These are phyloP conservation scores for Lampris megalopsis DNA, from an alignment of 2,113 vertebrate genomes.

Conservation along the genomic window DNA sequence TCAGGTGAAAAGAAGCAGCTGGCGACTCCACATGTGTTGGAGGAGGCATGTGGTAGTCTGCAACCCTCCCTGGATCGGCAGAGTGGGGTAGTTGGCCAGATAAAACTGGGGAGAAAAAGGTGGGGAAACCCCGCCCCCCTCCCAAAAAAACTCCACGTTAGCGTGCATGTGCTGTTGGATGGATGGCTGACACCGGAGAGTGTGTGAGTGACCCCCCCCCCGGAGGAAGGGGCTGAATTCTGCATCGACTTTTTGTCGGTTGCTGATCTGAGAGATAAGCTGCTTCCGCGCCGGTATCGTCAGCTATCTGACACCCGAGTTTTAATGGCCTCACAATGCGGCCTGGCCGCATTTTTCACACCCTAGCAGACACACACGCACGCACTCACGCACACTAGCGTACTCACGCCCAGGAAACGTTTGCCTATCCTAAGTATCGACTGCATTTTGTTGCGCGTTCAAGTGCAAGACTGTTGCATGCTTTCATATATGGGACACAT, in stretches of 20 bases:
- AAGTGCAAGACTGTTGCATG: not conserved
- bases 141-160: too few relatives aligned
- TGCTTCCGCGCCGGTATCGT: slow-evolving; percentile 20
- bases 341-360: slow-evolving; percentile 58
- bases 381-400: slow-evolving; percentile 8
- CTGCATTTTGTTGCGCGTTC: slow-evolving; percentile 22
- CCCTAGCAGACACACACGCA: not conserved
- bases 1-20: too few relatives aligned
- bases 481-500: too few relatives aligned
- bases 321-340: slow-evolving; percentile 48
- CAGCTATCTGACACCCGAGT: slow-evolving; percentile 24
- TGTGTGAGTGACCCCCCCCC: slow-evolving; percentile 4
- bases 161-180: too few relatives aligned
- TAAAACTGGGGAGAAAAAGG: too few relatives aligned
- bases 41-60: too few relatives aligned
- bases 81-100: too few relatives aligned
- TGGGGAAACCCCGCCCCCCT: too few relatives aligned
- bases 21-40: too few relatives aligned
- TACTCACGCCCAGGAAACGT: slow-evolving; percentile 14
- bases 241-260: slow-evolving; percentile 21
- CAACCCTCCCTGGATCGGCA: too few relatives aligned
- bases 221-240: slow-evolving; percentile 22
- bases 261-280: slow-evolving; percentile 46
- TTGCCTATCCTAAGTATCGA: slow-evolving; percentile 33
- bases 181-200: not conserved